phyloP scores from a whole-genome alignment of 2,888 invertebrate species.

The Trichopoda pennipes region DNA sequence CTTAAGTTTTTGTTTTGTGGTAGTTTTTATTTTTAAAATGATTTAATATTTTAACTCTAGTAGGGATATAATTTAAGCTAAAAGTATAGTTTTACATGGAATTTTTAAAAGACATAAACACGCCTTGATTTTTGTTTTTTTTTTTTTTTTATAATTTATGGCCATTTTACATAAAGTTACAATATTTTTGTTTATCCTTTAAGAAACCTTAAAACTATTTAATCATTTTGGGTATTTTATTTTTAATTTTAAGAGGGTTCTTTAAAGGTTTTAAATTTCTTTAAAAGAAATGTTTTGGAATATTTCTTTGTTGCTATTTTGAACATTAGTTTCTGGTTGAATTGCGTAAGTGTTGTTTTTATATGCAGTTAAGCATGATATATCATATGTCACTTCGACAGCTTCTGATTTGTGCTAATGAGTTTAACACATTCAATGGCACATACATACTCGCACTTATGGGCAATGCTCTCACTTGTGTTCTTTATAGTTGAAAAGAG shows the following conservation, averaged over 20 bases:
- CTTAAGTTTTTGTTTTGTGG: constrained; percentile 33
- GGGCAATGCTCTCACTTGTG: background rate
- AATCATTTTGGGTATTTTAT: background rate
- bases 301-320: constrained; percentile 5
- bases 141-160: constrained; percentile 49
- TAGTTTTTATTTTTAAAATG: constrained; percentile 15
- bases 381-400: constrained; percentile 67
- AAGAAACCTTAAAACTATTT: constrained; percentile 61
- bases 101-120: constrained; percentile 55
- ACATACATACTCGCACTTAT: constrained; percentile 5
- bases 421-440: constrained; percentile 54
- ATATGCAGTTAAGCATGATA: constrained; percentile 51
- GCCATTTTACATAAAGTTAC: constrained; percentile 34
- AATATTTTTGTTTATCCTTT: constrained; percentile 30
- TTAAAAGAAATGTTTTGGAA: constrained; percentile 16
- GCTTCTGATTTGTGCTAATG: constrained; percentile 67
- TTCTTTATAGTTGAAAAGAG: constrained; percentile 39
- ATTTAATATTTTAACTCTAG: constrained; percentile 29
- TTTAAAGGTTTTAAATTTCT: constrained; percentile 63
- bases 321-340: constrained; percentile 30
- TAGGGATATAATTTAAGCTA: constrained; percentile 15
- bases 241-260: background rate
- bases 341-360: constrained; percentile 63
- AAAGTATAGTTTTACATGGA: constrained; percentile 36
- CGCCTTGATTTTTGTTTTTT: constrained; percentile 52